phyloP scores from a whole-genome alignment of 1,140 invertebrate genomes.

The Stegodyphus dumicola region DNA sequence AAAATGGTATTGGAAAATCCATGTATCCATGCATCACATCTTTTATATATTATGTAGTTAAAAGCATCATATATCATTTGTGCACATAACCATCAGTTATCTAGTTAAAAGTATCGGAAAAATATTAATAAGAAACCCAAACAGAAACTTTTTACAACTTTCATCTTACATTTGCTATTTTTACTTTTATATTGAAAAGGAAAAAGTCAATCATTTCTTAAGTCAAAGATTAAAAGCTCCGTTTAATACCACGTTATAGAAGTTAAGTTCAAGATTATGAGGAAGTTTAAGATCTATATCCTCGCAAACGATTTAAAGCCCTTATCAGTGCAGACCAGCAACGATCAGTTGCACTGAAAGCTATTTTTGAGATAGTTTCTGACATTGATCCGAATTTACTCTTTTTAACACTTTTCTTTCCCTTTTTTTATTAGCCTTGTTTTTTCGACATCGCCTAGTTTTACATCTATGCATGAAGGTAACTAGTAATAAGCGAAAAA shows the following conservation, averaged over 20 bases:
- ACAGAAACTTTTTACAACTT: not conserved
- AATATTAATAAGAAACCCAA: slow-evolving; percentile 26
- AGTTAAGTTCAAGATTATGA: too few relatives aligned
- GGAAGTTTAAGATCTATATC: slow-evolving; percentile 33
- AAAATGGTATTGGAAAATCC: too few relatives aligned
- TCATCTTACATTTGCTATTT: not conserved
- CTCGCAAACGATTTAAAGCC: slow-evolving; percentile 21
- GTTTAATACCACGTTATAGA: not conserved
- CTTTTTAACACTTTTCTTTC: not conserved
- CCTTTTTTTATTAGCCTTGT: not conserved
- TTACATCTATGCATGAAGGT: not conserved
- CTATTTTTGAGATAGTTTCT: slow-evolving; percentile 42
- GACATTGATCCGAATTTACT: slow-evolving; percentile 51
- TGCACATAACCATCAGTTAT: too few relatives aligned
- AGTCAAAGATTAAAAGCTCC: slow-evolving; percentile 24
- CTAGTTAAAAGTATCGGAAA: slow-evolving; percentile 9
- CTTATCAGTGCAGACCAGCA: slow-evolving; percentile 24
- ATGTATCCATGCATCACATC: too few relatives aligned
- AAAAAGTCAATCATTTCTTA: slow-evolving; percentile 26
- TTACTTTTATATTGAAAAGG: not conserved
- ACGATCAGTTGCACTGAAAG: slow-evolving; percentile 21
- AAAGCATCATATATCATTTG: too few relatives aligned
- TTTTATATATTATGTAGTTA: too few relatives aligned
- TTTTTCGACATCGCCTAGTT: slow-evolving; percentile 12
- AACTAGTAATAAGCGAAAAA: too few relatives aligned